These are phyloP conservation scores for Scolanthus callimorphus DNA, from an alignment of 92 coral and sea anemone genomes.

Conservation along the genomic window DNA sequence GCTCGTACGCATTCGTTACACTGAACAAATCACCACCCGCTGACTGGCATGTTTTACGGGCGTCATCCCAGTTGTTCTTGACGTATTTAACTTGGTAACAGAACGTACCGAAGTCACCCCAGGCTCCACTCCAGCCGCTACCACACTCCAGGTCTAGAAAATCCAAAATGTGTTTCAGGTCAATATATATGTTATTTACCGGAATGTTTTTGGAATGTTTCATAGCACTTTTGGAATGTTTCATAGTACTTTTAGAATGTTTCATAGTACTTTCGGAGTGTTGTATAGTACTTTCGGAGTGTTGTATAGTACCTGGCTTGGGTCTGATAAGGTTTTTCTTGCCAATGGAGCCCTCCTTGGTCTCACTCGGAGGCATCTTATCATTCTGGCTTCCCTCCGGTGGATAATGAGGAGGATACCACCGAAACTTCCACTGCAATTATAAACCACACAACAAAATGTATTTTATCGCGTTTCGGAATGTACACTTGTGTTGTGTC, in stretches of 20 bases:
- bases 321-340: constrained; percentile 73
- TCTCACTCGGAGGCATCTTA: constrained; percentile 4
- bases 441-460: no score
- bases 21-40: constrained; percentile 93
- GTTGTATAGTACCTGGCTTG: constrained; percentile 79
- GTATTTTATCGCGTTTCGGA: no score
- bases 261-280: no score
- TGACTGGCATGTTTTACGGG: constrained; percentile 64
- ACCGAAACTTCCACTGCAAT: no score
- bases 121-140: constrained; percentile 93
- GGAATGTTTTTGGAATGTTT: no score
- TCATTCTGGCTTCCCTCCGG: constrained; percentile 76
- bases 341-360: constrained; percentile 22
- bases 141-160: constrained; percentile 85
- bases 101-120: constrained; percentile 94
- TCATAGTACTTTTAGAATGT: no score
- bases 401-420: constrained; percentile 71
- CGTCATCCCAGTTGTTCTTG: constrained; percentile 74
- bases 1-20: constrained; percentile 96
- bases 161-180: no score
- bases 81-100: constrained; percentile 80
- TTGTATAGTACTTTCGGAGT: no score
- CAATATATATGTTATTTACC: no score
- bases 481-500: no score
- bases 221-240: no score